These are phyloP conservation scores for Lacanobia wlatinum DNA, from an alignment of 2,888 invertebrate species.

Conservation along the genomic window DNA sequence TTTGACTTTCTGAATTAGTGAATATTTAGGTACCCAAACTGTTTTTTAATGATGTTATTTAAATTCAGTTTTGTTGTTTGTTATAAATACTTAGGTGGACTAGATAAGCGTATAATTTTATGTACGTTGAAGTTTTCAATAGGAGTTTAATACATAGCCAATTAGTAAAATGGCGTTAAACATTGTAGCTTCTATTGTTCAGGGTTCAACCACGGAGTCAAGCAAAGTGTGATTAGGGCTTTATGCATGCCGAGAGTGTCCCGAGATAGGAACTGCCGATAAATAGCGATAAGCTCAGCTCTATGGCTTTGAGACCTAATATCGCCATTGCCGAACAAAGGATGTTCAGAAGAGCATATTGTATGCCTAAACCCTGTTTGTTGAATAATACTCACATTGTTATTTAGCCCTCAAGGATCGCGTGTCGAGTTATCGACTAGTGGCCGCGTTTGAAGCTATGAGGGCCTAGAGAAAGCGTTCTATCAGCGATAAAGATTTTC, in stretches of 20 bases:
- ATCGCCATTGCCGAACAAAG: conserved; percentile 49
- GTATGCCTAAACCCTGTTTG: background rate
- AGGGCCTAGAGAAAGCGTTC: background rate
- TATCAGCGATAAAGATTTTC: no score
- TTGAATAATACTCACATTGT: conserved; percentile 10
- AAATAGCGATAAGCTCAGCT: conserved; percentile 46
- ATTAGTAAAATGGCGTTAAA: conserved; percentile 22
- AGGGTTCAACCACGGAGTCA: conserved; percentile 21
- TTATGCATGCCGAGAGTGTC: conserved; percentile 52
- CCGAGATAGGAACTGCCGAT: conserved; percentile 51
- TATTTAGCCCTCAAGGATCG: background rate
- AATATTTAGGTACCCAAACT: conserved; percentile 3
- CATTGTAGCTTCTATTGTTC: conserved; percentile 38
- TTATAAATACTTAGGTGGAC: background rate
- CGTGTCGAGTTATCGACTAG: background rate
- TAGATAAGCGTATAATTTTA: background rate
- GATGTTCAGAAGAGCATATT: conserved; percentile 28
- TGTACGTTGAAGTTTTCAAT: background rate
- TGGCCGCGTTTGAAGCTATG: background rate
- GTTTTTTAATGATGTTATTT: conserved; percentile 6
- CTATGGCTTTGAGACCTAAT: conserved; percentile 46
- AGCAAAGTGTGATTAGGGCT: conserved; percentile 49
- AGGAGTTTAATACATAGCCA: no score
- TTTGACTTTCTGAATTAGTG: conserved; percentile 21
- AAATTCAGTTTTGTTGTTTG: conserved; percentile 6